A percentile compares a stretch with the other conserved stretches of the same genome.
Conservation (phyloP, 2,113 vertebrate genomes). For the Eolophus roseicapilla region DNA sequence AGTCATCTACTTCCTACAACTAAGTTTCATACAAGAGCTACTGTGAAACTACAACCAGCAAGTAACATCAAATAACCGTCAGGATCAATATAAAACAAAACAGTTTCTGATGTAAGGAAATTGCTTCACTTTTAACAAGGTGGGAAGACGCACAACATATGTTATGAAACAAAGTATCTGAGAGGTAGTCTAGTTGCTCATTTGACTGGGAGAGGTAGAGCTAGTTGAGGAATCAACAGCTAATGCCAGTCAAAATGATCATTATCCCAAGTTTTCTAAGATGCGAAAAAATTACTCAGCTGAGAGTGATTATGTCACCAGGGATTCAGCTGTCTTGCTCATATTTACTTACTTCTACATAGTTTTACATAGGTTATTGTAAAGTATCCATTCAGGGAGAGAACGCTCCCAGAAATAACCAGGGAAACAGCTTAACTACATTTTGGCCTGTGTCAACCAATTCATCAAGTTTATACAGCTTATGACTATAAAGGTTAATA, state of each 20-base stretch:
- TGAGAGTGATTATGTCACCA: neutral
- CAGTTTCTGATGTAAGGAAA: neutral
- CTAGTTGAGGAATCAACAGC: neutral
- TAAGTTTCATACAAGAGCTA: neutral
- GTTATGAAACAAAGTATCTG: neutral
- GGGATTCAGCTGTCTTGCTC: neutral
- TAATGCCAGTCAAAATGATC: slow-evolving; percentile 7
- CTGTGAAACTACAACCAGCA: neutral
- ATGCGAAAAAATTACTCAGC: neutral
- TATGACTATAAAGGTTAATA: neutral
- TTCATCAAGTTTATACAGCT: neutral
- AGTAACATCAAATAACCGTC: neutral
- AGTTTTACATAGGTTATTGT: neutral
- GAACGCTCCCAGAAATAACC: neutral
- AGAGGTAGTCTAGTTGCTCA: slow-evolving; percentile 45
- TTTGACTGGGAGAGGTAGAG: slow-evolving; percentile 54
- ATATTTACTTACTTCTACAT: neutral
- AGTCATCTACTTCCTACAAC: neutral
- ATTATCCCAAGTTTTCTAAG: neutral
- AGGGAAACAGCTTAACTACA: neutral
- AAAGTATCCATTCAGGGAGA: neutral
- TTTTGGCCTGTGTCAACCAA: neutral
- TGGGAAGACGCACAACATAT: neutral
- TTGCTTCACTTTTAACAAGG: neutral
- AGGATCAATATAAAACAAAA: neutral